Conservation (phyloP, 2,113 vertebrate species). For the Copsychus sechellarum region DNA sequence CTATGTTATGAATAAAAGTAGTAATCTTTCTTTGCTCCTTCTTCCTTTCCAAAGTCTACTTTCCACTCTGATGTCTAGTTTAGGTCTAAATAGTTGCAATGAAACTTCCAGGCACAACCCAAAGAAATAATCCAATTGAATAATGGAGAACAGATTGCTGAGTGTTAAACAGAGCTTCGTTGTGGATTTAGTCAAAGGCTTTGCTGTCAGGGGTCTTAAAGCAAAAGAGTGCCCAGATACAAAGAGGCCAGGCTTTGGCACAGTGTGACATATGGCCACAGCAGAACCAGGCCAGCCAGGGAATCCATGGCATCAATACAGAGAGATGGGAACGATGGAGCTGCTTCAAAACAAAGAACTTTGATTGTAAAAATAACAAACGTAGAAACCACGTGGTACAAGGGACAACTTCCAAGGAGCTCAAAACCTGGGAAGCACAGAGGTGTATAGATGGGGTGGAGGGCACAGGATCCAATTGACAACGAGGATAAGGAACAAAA, state of each 20-base stretch:
- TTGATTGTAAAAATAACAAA: too few relatives aligned
- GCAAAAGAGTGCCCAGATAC: not conserved
- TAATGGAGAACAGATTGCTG: not conserved
- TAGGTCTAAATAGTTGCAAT: not conserved
- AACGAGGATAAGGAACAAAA: too few relatives aligned
- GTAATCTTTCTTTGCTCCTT: not conserved
- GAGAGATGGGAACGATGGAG: too few relatives aligned
- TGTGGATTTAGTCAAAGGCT: not conserved
- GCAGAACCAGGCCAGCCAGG: too few relatives aligned
- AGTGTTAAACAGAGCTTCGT: not conserved
- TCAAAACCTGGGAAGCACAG: too few relatives aligned
- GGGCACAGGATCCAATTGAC: too few relatives aligned
- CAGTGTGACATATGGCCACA: not conserved
- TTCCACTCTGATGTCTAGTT: not conserved
- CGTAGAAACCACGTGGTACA: too few relatives aligned
- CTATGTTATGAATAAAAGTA: not conserved
- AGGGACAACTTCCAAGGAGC: too few relatives aligned
- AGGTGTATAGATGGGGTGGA: too few relatives aligned
- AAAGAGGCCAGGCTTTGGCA: not conserved
- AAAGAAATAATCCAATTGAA: not conserved
- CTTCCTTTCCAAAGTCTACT: not conserved
- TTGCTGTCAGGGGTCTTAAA: not conserved
- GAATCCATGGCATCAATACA: too few relatives aligned
- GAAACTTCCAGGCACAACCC: not conserved
- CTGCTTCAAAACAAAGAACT: too few relatives aligned